These are phyloP conservation scores for Halisarca cf. caerulea DNA, from an alignment of 37 sponge, comb jelly and placozoan species.

Conservation along the genomic window DNA sequence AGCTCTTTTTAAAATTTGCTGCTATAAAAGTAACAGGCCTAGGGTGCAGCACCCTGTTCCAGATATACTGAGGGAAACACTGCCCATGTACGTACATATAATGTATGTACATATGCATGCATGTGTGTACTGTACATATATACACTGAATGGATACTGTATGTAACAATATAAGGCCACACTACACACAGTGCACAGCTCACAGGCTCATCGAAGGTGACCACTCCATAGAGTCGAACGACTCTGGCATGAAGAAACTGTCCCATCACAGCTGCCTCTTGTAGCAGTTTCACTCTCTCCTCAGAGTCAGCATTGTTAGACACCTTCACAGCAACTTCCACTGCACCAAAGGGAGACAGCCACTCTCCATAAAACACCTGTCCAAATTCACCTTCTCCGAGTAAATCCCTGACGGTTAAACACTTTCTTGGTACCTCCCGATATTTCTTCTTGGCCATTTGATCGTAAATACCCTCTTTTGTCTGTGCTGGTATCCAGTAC, in stretches of 20 bases:
- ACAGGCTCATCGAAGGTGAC: constrained; percentile 40
- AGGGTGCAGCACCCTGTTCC: too few species aligned
- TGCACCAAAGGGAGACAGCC: neutral
- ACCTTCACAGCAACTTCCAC: constrained; percentile 35
- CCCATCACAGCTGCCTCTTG: constrained; percentile 46
- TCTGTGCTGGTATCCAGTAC: constrained; percentile 33
- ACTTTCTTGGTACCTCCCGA: constrained; percentile 35
- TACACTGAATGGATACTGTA: too few species aligned
- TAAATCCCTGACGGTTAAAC: constrained; percentile 1
- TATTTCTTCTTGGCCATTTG: constrained; percentile 68
- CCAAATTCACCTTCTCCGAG: constrained; percentile 44
- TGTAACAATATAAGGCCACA: too few species aligned
- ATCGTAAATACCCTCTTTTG: constrained; percentile 40
- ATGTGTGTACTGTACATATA: too few species aligned
- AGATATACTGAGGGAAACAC: too few species aligned
- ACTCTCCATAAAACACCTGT: constrained; percentile 15
- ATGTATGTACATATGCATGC: too few species aligned
- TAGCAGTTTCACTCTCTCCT: constrained; percentile 35
- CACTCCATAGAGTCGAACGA: constrained; percentile 25
- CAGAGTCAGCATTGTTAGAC: neutral
- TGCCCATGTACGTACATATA: too few species aligned
- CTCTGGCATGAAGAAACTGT: constrained; percentile 29
- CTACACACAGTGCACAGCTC: neutral
- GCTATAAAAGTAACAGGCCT: too few species aligned
- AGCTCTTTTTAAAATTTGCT: too few species aligned